Conservation (phyloP, 2,888 invertebrate species). For the Disparrhopalites patrizii region DNA sequence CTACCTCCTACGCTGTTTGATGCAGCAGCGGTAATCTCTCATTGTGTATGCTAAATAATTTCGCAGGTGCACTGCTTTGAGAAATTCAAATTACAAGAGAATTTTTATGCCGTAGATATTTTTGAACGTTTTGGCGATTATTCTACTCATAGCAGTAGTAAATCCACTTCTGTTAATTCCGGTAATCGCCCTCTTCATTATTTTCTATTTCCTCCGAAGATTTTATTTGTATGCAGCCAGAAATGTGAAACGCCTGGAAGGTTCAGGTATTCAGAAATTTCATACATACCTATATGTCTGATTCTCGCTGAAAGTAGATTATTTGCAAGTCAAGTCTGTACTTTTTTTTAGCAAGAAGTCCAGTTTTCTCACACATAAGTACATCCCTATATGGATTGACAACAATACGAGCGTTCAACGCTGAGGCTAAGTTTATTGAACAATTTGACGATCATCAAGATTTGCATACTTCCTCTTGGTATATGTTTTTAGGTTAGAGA, state of each 20-base stretch:
- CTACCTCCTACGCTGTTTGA: conserved; percentile 54
- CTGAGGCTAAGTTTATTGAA: conserved; percentile 68
- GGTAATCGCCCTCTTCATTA: background rate
- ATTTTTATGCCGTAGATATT: conserved; percentile 25
- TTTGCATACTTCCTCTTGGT: conserved; percentile 85
- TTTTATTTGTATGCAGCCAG: conserved; percentile 19
- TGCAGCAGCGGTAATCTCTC: conserved; percentile 29
- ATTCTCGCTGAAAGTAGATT: background rate
- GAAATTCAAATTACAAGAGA: conserved; percentile 49
- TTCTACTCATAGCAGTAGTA: conserved; percentile 3
- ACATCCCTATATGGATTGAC: conserved; percentile 84
- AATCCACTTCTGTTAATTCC: conserved; percentile 15
- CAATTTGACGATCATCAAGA: conserved; percentile 71
- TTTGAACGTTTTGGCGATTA: conserved; percentile 9
- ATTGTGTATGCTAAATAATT: too few relatives aligned
- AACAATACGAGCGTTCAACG: conserved; percentile 83
- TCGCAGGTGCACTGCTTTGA: conserved; percentile 70
- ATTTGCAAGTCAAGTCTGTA: background rate
- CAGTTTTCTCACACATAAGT: conserved; percentile 90
- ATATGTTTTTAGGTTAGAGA: conserved; percentile 62
- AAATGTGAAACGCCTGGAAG: conserved; percentile 23
- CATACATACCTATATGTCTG: background rate
- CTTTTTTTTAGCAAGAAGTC: conserved; percentile 68
- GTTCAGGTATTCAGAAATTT: too few relatives aligned
- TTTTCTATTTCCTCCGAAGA: conserved; percentile 8